phyloP scores from a whole-genome alignment of 2,113 vertebrate species.

The Nansenia antarctica region DNA sequence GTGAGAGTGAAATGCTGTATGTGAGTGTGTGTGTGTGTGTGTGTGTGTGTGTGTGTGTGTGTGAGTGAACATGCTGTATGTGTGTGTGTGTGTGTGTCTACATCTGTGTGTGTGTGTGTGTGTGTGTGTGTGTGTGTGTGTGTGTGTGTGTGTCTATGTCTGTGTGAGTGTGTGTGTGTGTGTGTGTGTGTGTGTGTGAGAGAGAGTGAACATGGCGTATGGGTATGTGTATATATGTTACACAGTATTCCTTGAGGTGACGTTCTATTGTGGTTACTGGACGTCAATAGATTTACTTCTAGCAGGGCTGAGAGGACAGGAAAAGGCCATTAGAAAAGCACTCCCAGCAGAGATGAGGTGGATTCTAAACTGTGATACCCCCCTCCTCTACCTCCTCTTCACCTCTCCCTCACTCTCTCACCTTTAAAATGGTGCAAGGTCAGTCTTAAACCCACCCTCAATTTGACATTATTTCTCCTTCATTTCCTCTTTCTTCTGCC shows the following conservation, averaged over 20 bases:
- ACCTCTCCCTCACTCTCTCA: background rate
- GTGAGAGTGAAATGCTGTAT: background rate
- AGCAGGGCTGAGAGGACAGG: background rate
- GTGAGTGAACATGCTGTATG: no score
- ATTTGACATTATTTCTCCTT: background rate
- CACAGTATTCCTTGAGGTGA: no score
- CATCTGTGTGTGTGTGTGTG: background rate
- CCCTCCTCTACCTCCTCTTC: background rate
- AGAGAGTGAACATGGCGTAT: background rate
- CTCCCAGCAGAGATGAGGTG: background rate
- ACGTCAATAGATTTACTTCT: no score
- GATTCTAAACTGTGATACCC: conserved; percentile 19
- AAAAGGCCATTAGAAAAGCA: conserved; percentile 17
- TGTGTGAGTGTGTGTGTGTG: background rate
- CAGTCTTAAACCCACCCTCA: background rate
- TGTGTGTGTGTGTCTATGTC: background rate
- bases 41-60: background rate
- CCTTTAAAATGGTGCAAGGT: background rate
- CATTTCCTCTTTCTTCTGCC: background rate
- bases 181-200: background rate
- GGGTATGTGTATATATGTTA: no score
- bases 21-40: background rate
- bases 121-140: background rate
- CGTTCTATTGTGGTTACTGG: no score
- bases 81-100: background rate